Conservation (phyloP, 37 sponge, comb jelly and placozoan genomes). For the Mnemiopsis leidyi region DNA sequence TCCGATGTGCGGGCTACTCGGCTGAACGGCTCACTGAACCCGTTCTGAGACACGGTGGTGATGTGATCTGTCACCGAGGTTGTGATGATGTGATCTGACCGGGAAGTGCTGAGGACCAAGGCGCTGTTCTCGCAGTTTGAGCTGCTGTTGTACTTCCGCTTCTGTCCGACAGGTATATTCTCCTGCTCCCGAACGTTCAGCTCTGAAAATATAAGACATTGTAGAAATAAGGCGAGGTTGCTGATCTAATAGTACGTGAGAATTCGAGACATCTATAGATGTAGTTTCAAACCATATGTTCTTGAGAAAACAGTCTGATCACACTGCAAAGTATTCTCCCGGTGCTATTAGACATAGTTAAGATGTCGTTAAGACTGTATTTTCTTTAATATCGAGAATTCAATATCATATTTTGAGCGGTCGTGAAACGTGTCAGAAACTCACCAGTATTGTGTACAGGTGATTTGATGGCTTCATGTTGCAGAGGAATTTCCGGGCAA, state of each 20-base stretch:
- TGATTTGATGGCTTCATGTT: not conserved
- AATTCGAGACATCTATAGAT: too few relatives aligned
- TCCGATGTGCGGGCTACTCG: not conserved
- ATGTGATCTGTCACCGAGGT: not conserved
- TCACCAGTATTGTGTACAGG: not conserved
- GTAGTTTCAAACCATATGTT: too few relatives aligned
- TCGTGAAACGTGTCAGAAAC: too few relatives aligned
- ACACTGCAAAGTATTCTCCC: too few relatives aligned
- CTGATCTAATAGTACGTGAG: too few relatives aligned
- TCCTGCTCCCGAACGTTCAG: not conserved
- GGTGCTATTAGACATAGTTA: too few relatives aligned
- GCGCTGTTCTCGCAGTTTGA: not conserved
- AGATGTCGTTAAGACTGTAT: too few relatives aligned
- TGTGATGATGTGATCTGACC: not conserved
- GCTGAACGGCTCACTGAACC: not conserved
- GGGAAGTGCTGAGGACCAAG: not conserved
- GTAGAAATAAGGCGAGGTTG: too few relatives aligned
- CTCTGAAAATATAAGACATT: too few relatives aligned
- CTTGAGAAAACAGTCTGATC: too few relatives aligned
- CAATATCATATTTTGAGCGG: too few relatives aligned
- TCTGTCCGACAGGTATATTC: not conserved
- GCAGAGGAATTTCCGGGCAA: not conserved
- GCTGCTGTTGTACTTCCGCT: constrained; percentile 23
- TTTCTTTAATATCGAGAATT: too few relatives aligned
- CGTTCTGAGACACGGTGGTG: not conserved